Conservation (phyloP, 2,113 vertebrate genomes). For the Ranitomeya variabilis region DNA sequence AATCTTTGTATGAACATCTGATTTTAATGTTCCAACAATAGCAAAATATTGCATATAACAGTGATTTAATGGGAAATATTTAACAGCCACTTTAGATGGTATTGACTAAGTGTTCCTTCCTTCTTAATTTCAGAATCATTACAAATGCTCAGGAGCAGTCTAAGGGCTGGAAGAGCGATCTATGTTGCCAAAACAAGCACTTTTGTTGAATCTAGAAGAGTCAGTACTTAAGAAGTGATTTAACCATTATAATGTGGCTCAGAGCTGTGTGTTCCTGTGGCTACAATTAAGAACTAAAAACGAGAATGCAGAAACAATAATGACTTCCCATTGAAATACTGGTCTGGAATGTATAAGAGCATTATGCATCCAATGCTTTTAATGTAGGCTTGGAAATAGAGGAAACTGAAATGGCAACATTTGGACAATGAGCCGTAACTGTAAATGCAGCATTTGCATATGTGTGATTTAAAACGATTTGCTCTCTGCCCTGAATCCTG, state of each 20-base stretch:
- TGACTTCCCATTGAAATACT: conserved; percentile 68
- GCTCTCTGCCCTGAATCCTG: conserved; percentile 4
- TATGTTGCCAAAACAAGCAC: conserved; percentile 49
- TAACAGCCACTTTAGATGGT: conserved; percentile 36
- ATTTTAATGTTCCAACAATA: conserved; percentile 8
- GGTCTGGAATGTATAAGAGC: conserved; percentile 56
- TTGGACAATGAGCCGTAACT: conserved; percentile 51
- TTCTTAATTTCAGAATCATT: conserved; percentile 29
- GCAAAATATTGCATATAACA: conserved; percentile 9
- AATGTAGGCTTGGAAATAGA: conserved; percentile 54
- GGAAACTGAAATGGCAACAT: conserved; percentile 54
- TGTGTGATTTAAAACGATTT: conserved; percentile 49
- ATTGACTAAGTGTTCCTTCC: conserved; percentile 40
- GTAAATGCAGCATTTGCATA: conserved; percentile 61
- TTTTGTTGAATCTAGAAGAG: conserved; percentile 39
- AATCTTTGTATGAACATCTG: not conserved
- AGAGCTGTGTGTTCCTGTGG: conserved; percentile 62
- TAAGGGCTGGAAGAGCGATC: conserved; percentile 41
- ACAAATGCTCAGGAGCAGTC: conserved; percentile 34
- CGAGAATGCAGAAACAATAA: conserved; percentile 62
- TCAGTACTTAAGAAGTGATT: conserved; percentile 52
- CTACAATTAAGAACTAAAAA: conserved; percentile 59
- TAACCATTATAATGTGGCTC: conserved; percentile 60
- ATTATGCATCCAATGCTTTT: conserved; percentile 62
- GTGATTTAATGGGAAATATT: conserved; percentile 37